A percentile compares a stretch with the other conserved stretches of the same genome.
phyloP scores from a whole-genome alignment of 2,797 vertebrate species.

The Intellagama lesueurii region DNA sequence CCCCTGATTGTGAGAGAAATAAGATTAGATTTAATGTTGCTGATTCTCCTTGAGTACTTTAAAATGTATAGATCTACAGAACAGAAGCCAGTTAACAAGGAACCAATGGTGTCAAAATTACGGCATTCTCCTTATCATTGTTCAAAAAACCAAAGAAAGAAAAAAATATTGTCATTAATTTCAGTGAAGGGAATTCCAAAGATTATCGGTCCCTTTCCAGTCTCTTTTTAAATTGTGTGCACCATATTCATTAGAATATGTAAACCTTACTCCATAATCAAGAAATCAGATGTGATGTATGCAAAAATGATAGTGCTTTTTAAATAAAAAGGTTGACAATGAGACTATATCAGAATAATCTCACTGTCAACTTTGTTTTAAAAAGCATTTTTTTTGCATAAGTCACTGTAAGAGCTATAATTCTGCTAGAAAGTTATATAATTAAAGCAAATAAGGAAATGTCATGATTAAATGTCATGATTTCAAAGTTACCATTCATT shows the following conservation, averaged over 20 bases:
- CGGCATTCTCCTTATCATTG: not conserved
- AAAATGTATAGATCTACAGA: not conserved
- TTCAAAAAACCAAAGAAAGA: not conserved
- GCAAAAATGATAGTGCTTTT: no score
- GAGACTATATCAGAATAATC: not conserved
- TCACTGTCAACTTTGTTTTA: not conserved
- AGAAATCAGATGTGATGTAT: not conserved
- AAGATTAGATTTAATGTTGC: not conserved
- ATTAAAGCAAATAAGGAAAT: constrained; percentile 59
- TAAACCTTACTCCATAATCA: not conserved
- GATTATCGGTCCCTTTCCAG: not conserved
- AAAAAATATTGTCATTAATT: not conserved
- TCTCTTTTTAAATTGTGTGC: not conserved
- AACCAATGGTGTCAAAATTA: not conserved
- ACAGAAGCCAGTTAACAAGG: not conserved
- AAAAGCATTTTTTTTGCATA: not conserved
- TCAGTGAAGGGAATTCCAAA: not conserved
- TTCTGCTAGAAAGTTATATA: constrained; percentile 44
- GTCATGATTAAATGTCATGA: constrained; percentile 55
- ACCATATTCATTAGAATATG: not conserved
- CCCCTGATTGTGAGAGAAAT: not conserved
- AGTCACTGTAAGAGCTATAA: not conserved
- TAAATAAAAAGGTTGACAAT: no score
- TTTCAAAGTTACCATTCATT: constrained; percentile 53
- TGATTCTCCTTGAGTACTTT: not conserved